Conservation (phyloP, 2,113 vertebrate species). For the Dromaius novaehollandiae region DNA sequence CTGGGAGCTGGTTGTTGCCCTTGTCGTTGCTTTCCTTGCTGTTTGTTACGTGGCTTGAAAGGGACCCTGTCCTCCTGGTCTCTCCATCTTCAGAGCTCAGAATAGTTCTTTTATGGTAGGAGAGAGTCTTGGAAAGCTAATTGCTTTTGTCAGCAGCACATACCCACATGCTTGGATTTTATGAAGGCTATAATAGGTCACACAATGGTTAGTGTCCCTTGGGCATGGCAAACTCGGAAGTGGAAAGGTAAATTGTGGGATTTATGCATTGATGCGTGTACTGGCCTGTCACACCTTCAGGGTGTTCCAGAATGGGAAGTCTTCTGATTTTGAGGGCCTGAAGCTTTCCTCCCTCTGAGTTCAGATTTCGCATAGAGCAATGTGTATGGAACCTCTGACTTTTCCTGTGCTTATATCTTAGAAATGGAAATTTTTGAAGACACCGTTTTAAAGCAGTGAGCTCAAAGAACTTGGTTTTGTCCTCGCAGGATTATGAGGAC, state of each 20-base stretch:
- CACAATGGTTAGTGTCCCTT: background rate
- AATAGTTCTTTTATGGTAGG: background rate
- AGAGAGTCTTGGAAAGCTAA: background rate
- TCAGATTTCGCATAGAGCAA: background rate
- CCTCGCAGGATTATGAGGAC: background rate
- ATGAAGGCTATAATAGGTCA: rapidly evolving
- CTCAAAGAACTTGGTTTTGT: background rate
- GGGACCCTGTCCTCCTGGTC: background rate
- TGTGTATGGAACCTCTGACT: background rate
- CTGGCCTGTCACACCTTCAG: background rate
- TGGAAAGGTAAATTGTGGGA: background rate
- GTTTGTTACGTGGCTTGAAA: background rate
- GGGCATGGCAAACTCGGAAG: background rate
- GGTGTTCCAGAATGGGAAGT: background rate
- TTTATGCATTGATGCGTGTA: rapidly evolving
- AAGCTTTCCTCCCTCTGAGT: background rate
- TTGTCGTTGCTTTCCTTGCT: background rate
- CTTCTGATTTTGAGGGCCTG: background rate
- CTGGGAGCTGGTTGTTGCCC: background rate
- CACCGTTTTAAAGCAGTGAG: background rate
- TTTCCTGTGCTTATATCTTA: background rate
- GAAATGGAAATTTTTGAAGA: background rate
- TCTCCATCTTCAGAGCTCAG: background rate
- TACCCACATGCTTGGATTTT: background rate
- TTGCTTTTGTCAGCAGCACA: background rate